Percentiles rank a stretch among this genome's conserved stretches.
phyloP scores from a whole-genome alignment of 2,797 vertebrate genomes.

The Masticophis lateralis region DNA sequence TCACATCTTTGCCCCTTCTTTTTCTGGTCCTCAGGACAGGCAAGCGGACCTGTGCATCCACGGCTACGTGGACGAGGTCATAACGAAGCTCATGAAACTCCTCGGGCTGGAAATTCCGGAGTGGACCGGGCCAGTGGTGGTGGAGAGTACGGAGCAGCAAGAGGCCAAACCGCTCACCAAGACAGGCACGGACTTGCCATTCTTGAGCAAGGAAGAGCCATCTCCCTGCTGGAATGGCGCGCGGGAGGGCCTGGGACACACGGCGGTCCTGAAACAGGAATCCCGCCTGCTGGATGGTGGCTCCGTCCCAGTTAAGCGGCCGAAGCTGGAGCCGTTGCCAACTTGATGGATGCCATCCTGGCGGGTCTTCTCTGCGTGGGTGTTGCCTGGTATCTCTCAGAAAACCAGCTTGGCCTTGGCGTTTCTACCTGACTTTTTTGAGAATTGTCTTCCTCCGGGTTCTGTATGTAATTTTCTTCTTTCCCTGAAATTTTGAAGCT shows the following conservation, averaged over 20 bases:
- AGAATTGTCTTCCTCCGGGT: conserved; percentile 17
- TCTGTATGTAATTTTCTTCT: conserved; percentile 50
- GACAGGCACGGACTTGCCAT: accelerated
- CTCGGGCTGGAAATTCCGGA: conserved; percentile 84
- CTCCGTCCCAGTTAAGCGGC: conserved; percentile 47
- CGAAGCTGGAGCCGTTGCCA: conserved; percentile 63
- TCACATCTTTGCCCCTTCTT: not conserved
- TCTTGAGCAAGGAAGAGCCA: conserved; percentile 39
- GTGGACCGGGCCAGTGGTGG: conserved; percentile 85
- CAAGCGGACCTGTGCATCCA: conserved; percentile 87
- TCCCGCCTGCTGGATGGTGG: not conserved
- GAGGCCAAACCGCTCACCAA: not conserved
- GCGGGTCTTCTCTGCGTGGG: not conserved
- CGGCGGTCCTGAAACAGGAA: conserved; percentile 11
- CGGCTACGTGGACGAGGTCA: conserved; percentile 88
- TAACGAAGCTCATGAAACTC: conserved; percentile 84
- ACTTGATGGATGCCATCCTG: conserved; percentile 60
- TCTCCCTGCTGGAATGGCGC: conserved; percentile 16
- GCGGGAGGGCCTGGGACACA: accelerated
- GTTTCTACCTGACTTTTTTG: conserved; percentile 55
- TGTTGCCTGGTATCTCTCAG: not conserved
- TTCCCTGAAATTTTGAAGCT: not conserved
- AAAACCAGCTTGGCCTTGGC: conserved; percentile 24
- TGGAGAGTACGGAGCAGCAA: conserved; percentile 36
- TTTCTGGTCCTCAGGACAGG: conserved; percentile 78